Conservation (phyloP, 2,797 vertebrate genomes). For the Erpetoichthys calabaricus region DNA sequence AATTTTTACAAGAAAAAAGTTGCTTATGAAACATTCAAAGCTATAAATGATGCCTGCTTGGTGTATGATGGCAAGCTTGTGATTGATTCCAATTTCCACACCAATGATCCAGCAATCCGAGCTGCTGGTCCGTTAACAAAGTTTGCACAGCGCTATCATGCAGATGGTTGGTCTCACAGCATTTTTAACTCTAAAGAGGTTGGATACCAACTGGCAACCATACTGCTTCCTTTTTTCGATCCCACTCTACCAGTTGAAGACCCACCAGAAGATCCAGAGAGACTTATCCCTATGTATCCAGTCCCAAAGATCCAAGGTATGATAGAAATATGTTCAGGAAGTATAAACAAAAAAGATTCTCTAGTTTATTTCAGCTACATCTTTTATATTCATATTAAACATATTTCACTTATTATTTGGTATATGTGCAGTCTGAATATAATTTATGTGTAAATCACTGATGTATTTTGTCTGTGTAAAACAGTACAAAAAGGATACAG, state of each 20-base stretch:
- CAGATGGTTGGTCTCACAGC: constrained; percentile 58
- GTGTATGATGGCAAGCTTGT: constrained; percentile 73
- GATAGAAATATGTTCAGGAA: background rate
- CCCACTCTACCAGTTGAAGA: constrained; percentile 31
- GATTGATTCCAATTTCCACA: constrained; percentile 58
- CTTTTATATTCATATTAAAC: too few relatives aligned
- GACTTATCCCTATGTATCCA: constrained; percentile 59
- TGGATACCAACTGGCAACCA: constrained; percentile 64
- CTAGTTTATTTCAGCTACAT: too few relatives aligned
- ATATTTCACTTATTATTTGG: too few relatives aligned
- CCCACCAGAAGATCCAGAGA: constrained; percentile 27
- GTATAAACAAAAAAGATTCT: too few relatives aligned
- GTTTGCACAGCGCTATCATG: constrained; percentile 60
- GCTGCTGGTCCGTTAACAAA: constrained; percentile 78
- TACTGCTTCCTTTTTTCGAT: constrained; percentile 62
- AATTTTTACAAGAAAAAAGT: constrained; percentile 60
- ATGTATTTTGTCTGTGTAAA: too few relatives aligned
- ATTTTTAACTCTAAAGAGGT: constrained; percentile 72
- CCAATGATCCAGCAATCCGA: constrained; percentile 57
- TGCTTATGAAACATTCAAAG: constrained; percentile 60
- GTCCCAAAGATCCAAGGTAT: constrained; percentile 70
- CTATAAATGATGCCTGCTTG: constrained; percentile 62
- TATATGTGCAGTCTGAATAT: too few relatives aligned
- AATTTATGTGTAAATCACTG: too few relatives aligned
- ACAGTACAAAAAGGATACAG: too few relatives aligned